Percentiles rank a stretch among this genome's conserved stretches.
Conservation (phyloP, 2,797 vertebrate species). For the Tenualosa thibaudeaui region DNA sequence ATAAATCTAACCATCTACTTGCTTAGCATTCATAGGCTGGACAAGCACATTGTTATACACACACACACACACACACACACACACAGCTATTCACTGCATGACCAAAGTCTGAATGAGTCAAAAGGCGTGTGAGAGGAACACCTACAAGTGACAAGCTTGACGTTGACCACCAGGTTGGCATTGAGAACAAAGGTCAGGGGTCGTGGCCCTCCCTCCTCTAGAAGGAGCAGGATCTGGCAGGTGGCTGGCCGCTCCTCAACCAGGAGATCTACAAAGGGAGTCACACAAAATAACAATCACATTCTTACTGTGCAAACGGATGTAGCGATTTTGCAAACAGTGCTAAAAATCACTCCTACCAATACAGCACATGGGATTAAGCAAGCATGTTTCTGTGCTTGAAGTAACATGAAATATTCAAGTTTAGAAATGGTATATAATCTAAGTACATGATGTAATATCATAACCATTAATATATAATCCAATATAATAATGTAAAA, state of each 20-base stretch:
- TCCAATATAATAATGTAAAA: too few relatives aligned
- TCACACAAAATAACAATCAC: neutral
- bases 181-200: conserved; percentile 90
- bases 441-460: too few relatives aligned
- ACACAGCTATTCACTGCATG: neutral
- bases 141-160: conserved; percentile 89
- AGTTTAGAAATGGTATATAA: too few relatives aligned
- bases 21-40: too few relatives aligned
- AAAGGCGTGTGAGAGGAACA: conserved; percentile 37
- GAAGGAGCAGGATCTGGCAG: conserved; percentile 78
- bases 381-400: too few relatives aligned
- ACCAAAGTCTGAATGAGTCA: neutral
- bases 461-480: too few relatives aligned
- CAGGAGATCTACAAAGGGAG: conserved; percentile 69
- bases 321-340: neutral
- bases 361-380: neutral
- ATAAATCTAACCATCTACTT: too few relatives aligned
- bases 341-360: neutral
- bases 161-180: conserved; percentile 88
- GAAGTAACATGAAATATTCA: too few relatives aligned
- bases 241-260: conserved; percentile 84
- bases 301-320: neutral
- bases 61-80: neutral
- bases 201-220: conserved; percentile 78
- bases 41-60: too few relatives aligned